A percentile compares a stretch with the other conserved stretches of the same genome.
Evolutionary conservation across 2,797 vertebrate genomes (phyloP).

Genomic region (Cryptoprocta ferox): DNA sequence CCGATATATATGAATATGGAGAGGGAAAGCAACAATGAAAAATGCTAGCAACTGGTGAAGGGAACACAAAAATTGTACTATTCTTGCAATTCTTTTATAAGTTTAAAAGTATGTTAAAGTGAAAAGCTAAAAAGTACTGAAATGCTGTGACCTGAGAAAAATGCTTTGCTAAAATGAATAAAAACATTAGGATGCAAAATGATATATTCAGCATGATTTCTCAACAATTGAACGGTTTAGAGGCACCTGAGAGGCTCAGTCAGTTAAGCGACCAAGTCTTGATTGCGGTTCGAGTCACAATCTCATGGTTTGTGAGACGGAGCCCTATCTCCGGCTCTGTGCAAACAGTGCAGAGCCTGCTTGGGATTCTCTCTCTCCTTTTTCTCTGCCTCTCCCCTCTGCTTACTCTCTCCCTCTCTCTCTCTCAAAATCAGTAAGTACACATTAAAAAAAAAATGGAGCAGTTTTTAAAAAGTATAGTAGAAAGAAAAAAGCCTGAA

Average conservation of each 20-base stretch:
- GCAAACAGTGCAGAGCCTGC: no score
- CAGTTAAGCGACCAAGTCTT: no score
- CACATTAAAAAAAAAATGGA: no score
- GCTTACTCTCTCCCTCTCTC: no score
- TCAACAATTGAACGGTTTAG: neutral
- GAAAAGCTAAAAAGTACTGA: neutral
- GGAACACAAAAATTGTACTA: neutral
- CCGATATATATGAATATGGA: neutral
- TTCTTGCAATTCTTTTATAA: neutral
- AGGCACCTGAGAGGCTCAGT: no score
- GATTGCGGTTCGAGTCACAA: no score
- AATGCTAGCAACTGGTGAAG: neutral
- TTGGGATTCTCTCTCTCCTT: no score
- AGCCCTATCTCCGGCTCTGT: no score
- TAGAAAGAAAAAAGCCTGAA: neutral
- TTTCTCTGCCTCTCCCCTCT: no score
- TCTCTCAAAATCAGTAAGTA: no score
- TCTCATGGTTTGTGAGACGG: no score
- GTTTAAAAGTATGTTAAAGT: conserved; percentile 42
- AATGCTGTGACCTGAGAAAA: neutral
- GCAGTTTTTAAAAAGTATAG: neutral
- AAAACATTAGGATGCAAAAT: neutral
- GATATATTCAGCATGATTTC: neutral
- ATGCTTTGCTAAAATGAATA: neutral
- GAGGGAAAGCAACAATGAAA: conserved; percentile 2